Conservation (phyloP, 2,888 invertebrate species). For the Mythimna impura region DNA sequence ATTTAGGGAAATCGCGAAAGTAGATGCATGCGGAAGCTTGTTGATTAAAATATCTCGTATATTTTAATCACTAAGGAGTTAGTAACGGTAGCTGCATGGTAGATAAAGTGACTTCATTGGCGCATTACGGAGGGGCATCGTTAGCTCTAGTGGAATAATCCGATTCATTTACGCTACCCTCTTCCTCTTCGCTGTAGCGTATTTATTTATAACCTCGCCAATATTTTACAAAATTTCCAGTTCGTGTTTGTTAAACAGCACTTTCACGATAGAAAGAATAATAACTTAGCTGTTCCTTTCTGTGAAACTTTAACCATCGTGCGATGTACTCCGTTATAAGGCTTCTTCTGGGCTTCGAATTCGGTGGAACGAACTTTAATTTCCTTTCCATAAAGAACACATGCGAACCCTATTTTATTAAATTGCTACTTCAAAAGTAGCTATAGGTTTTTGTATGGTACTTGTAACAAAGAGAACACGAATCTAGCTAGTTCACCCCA, state of each 20-base stretch:
- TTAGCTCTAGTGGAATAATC: slow-evolving; percentile 72
- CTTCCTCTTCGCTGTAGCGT: slow-evolving; percentile 56
- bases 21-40: neutral
- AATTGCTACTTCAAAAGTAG: slow-evolving; percentile 25
- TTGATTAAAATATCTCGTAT: slow-evolving; percentile 8
- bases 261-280: slow-evolving; percentile 25
- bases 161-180: slow-evolving; percentile 69
- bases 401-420: slow-evolving; percentile 47
- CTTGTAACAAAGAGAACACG: slow-evolving; percentile 37
- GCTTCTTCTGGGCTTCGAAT: slow-evolving; percentile 60
- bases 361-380: slow-evolving; percentile 63
- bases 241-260: slow-evolving; percentile 52
- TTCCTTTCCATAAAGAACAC: slow-evolving; percentile 56
- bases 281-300: slow-evolving; percentile 29
- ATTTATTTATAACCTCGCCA: slow-evolving; percentile 58
- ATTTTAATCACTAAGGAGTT: slow-evolving; percentile 16
- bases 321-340: slow-evolving; percentile 40
- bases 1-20: neutral
- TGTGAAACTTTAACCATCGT: slow-evolving; percentile 37
- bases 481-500: slow-evolving; percentile 35
- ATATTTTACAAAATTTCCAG: slow-evolving; percentile 42
- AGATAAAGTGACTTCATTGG: slow-evolving; percentile 63
- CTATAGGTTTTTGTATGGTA: slow-evolving; percentile 1
- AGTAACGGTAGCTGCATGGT: slow-evolving; percentile 43
- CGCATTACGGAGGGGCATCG: slow-evolving; percentile 61